These are phyloP conservation scores for Eurytoma adleriae DNA, from an alignment of 2,888 invertebrate species.

Conservation along the genomic window DNA sequence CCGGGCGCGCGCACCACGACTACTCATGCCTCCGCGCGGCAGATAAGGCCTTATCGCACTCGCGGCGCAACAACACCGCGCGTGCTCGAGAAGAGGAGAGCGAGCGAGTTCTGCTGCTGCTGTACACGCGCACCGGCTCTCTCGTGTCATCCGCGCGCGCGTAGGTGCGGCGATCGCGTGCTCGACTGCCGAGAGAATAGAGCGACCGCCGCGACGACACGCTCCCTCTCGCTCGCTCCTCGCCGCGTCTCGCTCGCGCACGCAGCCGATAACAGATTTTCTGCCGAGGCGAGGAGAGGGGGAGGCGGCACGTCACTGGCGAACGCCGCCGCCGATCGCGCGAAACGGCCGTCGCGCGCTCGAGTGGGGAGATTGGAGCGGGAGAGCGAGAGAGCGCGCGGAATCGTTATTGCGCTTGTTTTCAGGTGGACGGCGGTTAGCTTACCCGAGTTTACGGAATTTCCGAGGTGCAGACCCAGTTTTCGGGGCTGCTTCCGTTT, in stretches of 20 bases:
- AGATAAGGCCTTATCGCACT: no score
- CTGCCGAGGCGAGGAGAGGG: background rate
- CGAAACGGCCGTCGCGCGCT: conserved; percentile 15
- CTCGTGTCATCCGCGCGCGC: background rate
- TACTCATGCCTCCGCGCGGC: background rate
- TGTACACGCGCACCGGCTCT: background rate
- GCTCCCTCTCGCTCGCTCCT: background rate
- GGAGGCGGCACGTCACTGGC: conserved; percentile 36
- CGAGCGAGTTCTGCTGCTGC: background rate
- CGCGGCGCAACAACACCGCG: background rate
- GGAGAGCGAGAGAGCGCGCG: background rate
- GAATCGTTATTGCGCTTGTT: no score
- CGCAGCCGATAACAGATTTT: background rate
- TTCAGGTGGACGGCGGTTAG: no score
- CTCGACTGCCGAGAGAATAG: background rate
- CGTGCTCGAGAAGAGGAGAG: background rate
- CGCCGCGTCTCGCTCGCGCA: background rate
- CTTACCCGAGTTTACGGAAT: no score
- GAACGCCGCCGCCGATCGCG: conserved; percentile 23
- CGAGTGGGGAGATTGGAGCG: background rate
- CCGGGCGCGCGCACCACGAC: background rate
- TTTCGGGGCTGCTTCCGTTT: no score
- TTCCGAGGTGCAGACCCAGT: no score
- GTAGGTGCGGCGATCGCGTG: conserved; percentile 10
- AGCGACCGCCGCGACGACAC: background rate